A percentile compares a stretch with the other conserved stretches of the same genome.
phyloP scores from a whole-genome alignment of 2,888 invertebrate species.

The Dioctria rufipes region DNA sequence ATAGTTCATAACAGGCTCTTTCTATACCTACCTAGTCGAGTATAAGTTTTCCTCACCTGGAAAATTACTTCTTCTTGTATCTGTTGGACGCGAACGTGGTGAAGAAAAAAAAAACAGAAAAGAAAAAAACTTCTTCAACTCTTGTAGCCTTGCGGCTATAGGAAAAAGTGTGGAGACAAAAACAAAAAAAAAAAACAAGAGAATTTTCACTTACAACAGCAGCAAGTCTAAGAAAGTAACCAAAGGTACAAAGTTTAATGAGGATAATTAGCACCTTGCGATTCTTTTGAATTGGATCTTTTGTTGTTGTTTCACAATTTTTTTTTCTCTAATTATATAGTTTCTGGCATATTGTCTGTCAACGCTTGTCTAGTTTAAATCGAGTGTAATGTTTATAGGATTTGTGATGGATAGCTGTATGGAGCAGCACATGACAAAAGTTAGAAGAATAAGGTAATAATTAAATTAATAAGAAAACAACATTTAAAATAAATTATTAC shows the following conservation, averaged over 20 bases:
- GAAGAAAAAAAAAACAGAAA: conserved; percentile 16
- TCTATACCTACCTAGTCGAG: neutral
- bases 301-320: neutral
- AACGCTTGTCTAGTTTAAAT: too few species aligned
- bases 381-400: too few species aligned
- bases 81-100: conserved; percentile 17
- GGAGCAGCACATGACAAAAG: too few species aligned
- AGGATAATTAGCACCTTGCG: conserved; percentile 51
- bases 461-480: too few species aligned
- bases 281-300: conserved; percentile 5
- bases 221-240: conserved; percentile 8
- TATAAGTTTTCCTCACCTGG: conserved; percentile 44
- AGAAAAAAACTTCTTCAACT: neutral
- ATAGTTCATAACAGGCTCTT: neutral
- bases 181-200: neutral
- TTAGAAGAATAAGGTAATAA: too few species aligned
- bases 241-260: conserved; percentile 43
- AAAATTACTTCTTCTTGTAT: conserved; percentile 48
- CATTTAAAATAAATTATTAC: too few species aligned
- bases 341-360: too few species aligned
- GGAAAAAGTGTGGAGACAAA: conserved; percentile 42
- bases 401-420: too few species aligned
- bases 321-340: neutral
- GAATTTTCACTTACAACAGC: conserved; percentile 14
- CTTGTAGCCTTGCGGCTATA: conserved; percentile 24